Percentiles rank a stretch among this genome's conserved stretches.
These are phyloP conservation scores for Prosapia bicincta DNA, from an alignment of 2,888 invertebrate genomes.

Conservation along the genomic window DNA sequence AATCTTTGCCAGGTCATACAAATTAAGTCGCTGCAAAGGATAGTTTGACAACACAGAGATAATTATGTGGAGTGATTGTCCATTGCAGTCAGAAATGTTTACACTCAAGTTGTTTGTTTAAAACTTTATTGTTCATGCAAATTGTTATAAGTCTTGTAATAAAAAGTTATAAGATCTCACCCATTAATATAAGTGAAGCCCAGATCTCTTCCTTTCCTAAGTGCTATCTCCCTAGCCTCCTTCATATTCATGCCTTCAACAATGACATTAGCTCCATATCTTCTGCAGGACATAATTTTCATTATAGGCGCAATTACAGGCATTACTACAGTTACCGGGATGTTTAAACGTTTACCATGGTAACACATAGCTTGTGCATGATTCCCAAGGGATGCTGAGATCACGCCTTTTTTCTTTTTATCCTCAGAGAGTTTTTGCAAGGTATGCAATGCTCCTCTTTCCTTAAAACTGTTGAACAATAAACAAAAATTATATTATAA, in stretches of 20 bases:
- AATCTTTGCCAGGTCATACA: no score
- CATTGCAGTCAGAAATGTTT: no score
- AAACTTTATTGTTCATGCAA: no score
- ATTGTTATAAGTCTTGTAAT: no score
- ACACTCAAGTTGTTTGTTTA: no score
- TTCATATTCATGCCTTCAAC: conserved; percentile 78
- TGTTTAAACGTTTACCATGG: conserved; percentile 66
- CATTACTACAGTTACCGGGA: conserved; percentile 89
- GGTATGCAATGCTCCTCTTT: conserved; percentile 87
- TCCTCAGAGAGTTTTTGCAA: conserved; percentile 69
- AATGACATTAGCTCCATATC: conserved; percentile 80
- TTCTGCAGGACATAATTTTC: conserved; percentile 79
- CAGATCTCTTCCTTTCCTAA: conserved; percentile 67
- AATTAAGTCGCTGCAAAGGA: no score
- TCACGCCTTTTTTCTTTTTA: conserved; percentile 72
- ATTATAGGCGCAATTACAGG: conserved; percentile 91
- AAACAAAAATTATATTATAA: neutral
- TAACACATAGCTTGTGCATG: conserved; percentile 84
- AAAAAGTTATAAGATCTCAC: no score
- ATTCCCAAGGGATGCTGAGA: conserved; percentile 92
- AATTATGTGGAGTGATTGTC: no score
- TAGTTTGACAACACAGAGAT: no score
- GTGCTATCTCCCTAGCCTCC: conserved; percentile 78
- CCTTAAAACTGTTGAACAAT: conserved; percentile 78
- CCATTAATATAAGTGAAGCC: conserved; percentile 84